phyloP scores from a whole-genome alignment of 2,113 vertebrate genomes.

The Camarhynchus parvulus region DNA sequence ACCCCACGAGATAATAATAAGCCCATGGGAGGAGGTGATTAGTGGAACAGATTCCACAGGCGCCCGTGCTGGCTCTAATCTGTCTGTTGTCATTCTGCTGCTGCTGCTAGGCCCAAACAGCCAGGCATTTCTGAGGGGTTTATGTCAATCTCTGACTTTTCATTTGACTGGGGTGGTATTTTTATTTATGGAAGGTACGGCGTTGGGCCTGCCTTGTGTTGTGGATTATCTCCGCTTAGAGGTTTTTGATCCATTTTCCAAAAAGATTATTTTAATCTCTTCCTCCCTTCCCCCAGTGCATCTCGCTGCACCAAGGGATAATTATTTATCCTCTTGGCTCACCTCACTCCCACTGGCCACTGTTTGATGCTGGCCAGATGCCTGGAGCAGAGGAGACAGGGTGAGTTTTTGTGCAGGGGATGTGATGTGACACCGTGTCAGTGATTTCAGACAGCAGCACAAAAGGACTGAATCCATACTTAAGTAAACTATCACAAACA shows the following conservation, averaged over 20 bases:
- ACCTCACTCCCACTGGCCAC: not conserved
- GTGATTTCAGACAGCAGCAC: not conserved
- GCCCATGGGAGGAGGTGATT: not conserved
- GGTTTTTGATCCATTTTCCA: slow-evolving; percentile 62
- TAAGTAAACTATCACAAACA: not conserved
- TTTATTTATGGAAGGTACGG: slow-evolving; percentile 34
- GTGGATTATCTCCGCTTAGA: slow-evolving; percentile 57
- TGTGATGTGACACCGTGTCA: not conserved
- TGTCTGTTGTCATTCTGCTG: slow-evolving; percentile 4
- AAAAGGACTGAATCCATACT: not conserved
- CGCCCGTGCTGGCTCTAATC: not conserved
- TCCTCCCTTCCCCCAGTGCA: not conserved
- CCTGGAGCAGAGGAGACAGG: not conserved
- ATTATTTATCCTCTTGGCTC: slow-evolving; percentile 35
- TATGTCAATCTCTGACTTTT: slow-evolving; percentile 31
- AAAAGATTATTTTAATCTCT: slow-evolving; percentile 66
- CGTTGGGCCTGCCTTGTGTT: not conserved
- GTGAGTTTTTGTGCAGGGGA: not conserved
- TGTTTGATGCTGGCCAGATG: not conserved
- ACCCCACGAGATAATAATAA: not conserved
- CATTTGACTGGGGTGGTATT: not conserved
- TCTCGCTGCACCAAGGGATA: not conserved
- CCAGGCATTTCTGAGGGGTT: not conserved
- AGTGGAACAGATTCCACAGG: slow-evolving; percentile 21
- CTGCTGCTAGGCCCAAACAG: not conserved